A percentile compares a stretch with the other conserved stretches of the same genome.
phyloP scores from a whole-genome alignment of 2,797 vertebrate species.

The Sebastes dallii region DNA sequence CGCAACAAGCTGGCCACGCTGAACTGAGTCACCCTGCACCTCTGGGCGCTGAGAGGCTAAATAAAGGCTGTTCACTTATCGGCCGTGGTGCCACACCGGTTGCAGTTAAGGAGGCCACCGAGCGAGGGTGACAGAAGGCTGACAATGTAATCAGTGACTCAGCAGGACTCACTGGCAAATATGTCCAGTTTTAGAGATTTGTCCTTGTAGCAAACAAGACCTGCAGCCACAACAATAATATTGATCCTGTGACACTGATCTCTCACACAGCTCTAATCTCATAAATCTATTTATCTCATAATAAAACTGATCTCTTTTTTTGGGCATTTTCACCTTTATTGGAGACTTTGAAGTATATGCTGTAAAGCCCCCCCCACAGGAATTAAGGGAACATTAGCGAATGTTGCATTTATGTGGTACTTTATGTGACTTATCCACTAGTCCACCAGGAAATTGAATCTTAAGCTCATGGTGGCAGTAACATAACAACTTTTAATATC shows the following conservation, averaged over 20 bases:
- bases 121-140: conserved; percentile 2
- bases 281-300: no score
- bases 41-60: conserved; percentile 14
- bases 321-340: not conserved
- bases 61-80: conserved; percentile 18
- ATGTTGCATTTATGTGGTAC: no score
- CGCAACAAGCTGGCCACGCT: conserved; percentile 13
- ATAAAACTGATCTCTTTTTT: not conserved
- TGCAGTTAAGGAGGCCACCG: conserved; percentile 39
- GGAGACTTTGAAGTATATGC: not conserved
- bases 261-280: not conserved
- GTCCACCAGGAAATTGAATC: not conserved
- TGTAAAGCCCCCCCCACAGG: no score
- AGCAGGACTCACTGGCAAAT: not conserved
- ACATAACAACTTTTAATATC: no score
- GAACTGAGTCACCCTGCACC: conserved; percentile 39
- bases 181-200: not conserved
- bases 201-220: not conserved
- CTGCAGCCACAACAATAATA: not conserved
- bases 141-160: not conserved
- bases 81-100: not conserved
- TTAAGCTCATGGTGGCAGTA: not conserved
- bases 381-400: no score
- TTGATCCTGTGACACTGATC: not conserved
- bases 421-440: rapidly evolving